Evolutionary conservation across 2,888 invertebrate genomes (phyloP).

Genomic region (Sphaerophoria taeniata): DNA sequence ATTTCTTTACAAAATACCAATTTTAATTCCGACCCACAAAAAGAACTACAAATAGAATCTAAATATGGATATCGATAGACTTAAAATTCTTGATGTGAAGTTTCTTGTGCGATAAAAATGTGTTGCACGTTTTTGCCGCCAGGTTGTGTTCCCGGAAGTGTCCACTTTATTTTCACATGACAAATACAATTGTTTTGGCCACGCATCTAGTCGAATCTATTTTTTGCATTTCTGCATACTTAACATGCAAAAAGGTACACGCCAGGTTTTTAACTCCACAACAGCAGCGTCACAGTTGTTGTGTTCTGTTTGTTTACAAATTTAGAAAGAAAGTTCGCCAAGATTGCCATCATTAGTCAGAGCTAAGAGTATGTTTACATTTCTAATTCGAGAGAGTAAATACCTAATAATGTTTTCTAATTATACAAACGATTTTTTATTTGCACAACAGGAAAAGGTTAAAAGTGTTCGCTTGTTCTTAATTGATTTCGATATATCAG

Average conservation of each 20-base stretch:
- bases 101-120: neutral
- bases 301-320: conserved; percentile 16
- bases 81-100: neutral
- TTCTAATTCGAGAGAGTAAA: conserved; percentile 18
- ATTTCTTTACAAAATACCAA: conserved; percentile 7
- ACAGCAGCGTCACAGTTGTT: neutral
- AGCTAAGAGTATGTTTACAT: conserved; percentile 15
- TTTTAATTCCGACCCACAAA: conserved; percentile 46
- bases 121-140: neutral
- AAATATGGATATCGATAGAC: conserved; percentile 31
- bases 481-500: neutral
- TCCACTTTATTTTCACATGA: conserved; percentile 50
- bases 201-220: conserved; percentile 64
- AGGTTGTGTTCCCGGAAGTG: conserved; percentile 50
- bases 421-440: conserved; percentile 1
- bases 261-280: too few relatives aligned
- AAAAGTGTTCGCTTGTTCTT: conserved; percentile 24
- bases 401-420: conserved; percentile 39
- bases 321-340: conserved; percentile 45
- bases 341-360: conserved; percentile 42
- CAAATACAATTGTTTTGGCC: conserved; percentile 43
- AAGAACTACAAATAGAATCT: conserved; percentile 39
- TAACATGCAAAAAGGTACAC: too few relatives aligned
- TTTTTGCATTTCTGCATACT: too few relatives aligned
- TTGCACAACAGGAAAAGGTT: conserved; percentile 37